These are phyloP conservation scores for Chironomus riparius DNA, from an alignment of 2,888 invertebrate genomes.

Conservation along the genomic window DNA sequence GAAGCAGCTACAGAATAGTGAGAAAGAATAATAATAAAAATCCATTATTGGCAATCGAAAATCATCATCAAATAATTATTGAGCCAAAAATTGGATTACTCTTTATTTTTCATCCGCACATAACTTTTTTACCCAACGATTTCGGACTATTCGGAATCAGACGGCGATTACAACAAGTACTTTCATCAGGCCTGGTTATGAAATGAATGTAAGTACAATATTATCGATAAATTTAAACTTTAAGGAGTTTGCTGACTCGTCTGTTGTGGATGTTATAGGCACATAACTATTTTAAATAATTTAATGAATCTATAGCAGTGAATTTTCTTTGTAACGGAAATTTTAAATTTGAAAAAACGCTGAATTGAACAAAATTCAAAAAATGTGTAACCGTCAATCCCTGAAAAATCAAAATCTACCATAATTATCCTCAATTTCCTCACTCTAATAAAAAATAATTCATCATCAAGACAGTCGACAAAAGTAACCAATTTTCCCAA, in stretches of 20 bases:
- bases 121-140: neutral
- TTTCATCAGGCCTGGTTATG: slow-evolving; percentile 26
- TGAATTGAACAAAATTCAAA: too few species aligned
- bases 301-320: neutral
- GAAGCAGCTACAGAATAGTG: neutral
- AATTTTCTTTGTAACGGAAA: neutral
- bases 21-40: slow-evolving; percentile 21
- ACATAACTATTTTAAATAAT: too few species aligned
- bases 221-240: neutral
- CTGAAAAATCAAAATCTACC: too few species aligned
- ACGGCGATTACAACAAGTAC: slow-evolving; percentile 18
- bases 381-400: too few species aligned
- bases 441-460: too few species aligned
- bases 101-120: neutral
- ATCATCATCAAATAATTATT: slow-evolving; percentile 27
- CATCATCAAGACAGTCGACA: too few species aligned
- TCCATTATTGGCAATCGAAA: slow-evolving; percentile 26
- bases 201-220: slow-evolving; percentile 25
- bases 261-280: neutral
- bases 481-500: too few species aligned
- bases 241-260: neutral
- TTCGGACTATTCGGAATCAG: neutral
- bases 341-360: neutral
- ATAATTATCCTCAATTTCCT: too few species aligned
- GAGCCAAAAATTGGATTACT: slow-evolving; percentile 28